A percentile compares a stretch with the other conserved stretches of the same genome.
These are phyloP conservation scores for Orthonevra nobilis DNA, from an alignment of 2,888 invertebrate species.

Conservation along the genomic window DNA sequence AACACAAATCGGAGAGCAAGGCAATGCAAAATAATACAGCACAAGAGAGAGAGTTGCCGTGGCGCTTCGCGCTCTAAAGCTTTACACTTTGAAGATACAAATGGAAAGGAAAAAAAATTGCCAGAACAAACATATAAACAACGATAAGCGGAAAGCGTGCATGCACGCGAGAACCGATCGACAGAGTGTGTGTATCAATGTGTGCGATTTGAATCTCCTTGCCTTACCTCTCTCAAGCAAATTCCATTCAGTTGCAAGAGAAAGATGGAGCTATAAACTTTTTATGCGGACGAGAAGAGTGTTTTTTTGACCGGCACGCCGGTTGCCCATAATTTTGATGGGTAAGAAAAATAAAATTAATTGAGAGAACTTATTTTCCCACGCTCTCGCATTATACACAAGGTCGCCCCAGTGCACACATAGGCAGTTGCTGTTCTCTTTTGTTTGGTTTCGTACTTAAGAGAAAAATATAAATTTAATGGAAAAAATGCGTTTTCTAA, in stretches of 20 bases:
- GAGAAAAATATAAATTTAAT: slow-evolving; percentile 2
- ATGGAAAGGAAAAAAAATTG: too few relatives aligned
- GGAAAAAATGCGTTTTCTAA: slow-evolving; percentile 20
- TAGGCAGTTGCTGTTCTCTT: slow-evolving; percentile 9
- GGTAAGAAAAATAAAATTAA: slow-evolving; percentile 24
- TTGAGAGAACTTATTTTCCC: slow-evolving; percentile 52
- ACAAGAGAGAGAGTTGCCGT: too few relatives aligned
- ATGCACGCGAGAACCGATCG: slow-evolving; percentile 24
- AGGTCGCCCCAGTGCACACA: slow-evolving; percentile 22
- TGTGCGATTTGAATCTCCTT: slow-evolving; percentile 12
- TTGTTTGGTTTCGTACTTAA: not conserved
- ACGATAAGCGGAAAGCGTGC: not conserved
- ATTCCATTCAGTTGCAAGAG: slow-evolving; percentile 38
- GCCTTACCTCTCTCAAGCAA: not conserved
- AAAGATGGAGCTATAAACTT: slow-evolving; percentile 48
- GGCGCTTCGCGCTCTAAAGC: too few relatives aligned
- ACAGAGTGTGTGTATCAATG: slow-evolving; percentile 2
- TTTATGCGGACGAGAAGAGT: slow-evolving; percentile 16
- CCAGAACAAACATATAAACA: not conserved
- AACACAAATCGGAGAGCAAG: slow-evolving; percentile 6
- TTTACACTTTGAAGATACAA: too few relatives aligned
- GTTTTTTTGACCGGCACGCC: slow-evolving; percentile 32
- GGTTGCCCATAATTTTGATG: slow-evolving; percentile 16
- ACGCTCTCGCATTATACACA: slow-evolving; percentile 42
- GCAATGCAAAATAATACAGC: too few relatives aligned